Conservation (phyloP, 2,113 vertebrate genomes). For the Nettapus auritus region DNA sequence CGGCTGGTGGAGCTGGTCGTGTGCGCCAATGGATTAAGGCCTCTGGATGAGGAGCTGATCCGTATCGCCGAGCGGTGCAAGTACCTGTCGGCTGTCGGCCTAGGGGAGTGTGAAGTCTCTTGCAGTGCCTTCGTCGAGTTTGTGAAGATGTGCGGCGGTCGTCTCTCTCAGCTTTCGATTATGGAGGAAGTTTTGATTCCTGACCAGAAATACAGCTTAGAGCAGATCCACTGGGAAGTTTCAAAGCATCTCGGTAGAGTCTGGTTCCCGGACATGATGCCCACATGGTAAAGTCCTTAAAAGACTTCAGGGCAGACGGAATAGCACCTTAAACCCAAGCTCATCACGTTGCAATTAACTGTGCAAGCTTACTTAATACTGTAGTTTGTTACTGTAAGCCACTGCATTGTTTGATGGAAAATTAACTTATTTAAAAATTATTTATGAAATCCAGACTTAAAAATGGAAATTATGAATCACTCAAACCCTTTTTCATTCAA, state of each 20-base stretch:
- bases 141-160: constrained; percentile 95
- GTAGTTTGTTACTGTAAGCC: constrained; percentile 36
- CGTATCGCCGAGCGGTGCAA: constrained; percentile 94
- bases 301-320: constrained; percentile 27
- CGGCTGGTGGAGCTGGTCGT: constrained; percentile 96
- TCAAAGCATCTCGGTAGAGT: constrained; percentile 96
- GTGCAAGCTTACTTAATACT: constrained; percentile 58
- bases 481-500: background rate
- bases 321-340: constrained; percentile 71
- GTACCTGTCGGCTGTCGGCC: constrained; percentile 92
- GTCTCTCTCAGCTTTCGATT: constrained; percentile 94
- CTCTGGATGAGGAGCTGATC: constrained; percentile 96
- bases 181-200: constrained; percentile 99
- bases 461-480: background rate
- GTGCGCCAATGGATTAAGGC: constrained; percentile 94
- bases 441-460: background rate
- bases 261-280: constrained; percentile 99
- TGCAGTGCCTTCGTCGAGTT: constrained; percentile 98
- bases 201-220: constrained; percentile 93
- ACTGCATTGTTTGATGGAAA: constrained; percentile 53
- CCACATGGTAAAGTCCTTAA: constrained; percentile 85
- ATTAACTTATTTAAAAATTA: background rate
- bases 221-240: constrained; percentile 98
- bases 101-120: constrained; percentile 96
- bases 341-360: constrained; percentile 44